Evolutionary conservation across 2,113 vertebrate species (phyloP).

Genomic region (Hassar affinis): DNA sequence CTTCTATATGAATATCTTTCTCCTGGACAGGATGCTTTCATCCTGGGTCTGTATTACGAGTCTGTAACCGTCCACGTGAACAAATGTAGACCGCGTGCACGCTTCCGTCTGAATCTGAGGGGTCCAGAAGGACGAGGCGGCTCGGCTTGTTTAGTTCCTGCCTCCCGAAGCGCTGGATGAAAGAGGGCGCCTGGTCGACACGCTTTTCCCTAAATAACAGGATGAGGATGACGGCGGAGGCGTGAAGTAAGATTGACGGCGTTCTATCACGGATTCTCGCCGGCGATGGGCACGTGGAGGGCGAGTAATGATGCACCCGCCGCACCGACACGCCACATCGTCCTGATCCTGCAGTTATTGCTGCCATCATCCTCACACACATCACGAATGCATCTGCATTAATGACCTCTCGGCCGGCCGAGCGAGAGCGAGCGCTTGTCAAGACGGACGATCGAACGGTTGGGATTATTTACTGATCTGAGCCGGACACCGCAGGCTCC

Average conservation of each 20-base stretch:
- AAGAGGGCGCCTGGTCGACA: not conserved
- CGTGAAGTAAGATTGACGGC: slow-evolving; percentile 39
- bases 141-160: slow-evolving; percentile 27
- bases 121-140: slow-evolving; percentile 30
- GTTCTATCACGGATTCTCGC: slow-evolving; percentile 33
- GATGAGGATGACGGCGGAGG: not conserved
- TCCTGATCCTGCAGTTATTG: slow-evolving; percentile 51
- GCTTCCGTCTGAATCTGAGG: too few species aligned
- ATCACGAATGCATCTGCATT: slow-evolving; percentile 69
- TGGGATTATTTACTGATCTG: slow-evolving; percentile 54
- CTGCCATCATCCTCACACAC: slow-evolving; percentile 49
- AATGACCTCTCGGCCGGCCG: slow-evolving; percentile 44
- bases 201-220: slow-evolving; percentile 18
- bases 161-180: not conserved
- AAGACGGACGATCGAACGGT: slow-evolving; percentile 51
- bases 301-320: slow-evolving; percentile 51
- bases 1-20: not conserved
- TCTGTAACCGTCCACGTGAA: too few species aligned
- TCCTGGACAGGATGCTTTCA: too few species aligned
- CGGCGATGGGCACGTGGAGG: not conserved
- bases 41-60: too few species aligned
- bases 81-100: too few species aligned
- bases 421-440: not conserved
- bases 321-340: not conserved
- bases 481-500: not conserved